These are phyloP conservation scores for Halyomorpha halys DNA, from an alignment of 1,140 invertebrate genomes.

Conservation along the genomic window DNA sequence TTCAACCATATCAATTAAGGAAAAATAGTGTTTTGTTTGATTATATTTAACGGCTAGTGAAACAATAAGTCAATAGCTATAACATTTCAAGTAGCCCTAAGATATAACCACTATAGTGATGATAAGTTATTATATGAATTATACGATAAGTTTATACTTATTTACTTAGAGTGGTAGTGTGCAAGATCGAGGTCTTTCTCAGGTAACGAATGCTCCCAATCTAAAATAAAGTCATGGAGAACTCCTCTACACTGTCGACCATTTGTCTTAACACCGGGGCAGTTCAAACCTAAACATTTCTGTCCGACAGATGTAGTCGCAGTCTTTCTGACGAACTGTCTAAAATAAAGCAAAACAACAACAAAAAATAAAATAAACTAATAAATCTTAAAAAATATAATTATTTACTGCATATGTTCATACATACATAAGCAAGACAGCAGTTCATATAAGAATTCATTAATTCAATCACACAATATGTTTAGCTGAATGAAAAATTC, in stretches of 20 bases:
- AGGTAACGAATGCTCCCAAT: slow-evolving; percentile 95
- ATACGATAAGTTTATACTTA: not conserved
- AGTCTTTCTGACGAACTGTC: slow-evolving; percentile 69
- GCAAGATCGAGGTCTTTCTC: slow-evolving; percentile 78
- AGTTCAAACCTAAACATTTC: slow-evolving; percentile 69
- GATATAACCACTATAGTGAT: too few species aligned
- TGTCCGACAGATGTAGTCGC: slow-evolving; percentile 84
- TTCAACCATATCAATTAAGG: too few species aligned
- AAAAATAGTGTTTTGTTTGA: too few species aligned
- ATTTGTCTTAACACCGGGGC: slow-evolving; percentile 47
- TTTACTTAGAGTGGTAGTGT: slow-evolving; percentile 75
- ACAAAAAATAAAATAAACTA: not conserved
- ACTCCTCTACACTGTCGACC: slow-evolving; percentile 71
- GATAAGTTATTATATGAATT: too few species aligned
- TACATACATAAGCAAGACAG: too few species aligned
- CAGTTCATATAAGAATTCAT: too few species aligned
- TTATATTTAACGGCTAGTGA: too few species aligned
- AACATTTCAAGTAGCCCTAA: too few species aligned
- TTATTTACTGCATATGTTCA: too few species aligned
- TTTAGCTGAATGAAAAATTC: too few species aligned
- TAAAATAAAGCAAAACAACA: slow-evolving; percentile 36
- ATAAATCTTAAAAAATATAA: not conserved
- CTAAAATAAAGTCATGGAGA: slow-evolving; percentile 86
- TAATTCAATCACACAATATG: too few species aligned
- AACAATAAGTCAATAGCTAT: too few species aligned